phyloP scores from a whole-genome alignment of 2,113 vertebrate genomes.

The Nesogale talazaci region DNA sequence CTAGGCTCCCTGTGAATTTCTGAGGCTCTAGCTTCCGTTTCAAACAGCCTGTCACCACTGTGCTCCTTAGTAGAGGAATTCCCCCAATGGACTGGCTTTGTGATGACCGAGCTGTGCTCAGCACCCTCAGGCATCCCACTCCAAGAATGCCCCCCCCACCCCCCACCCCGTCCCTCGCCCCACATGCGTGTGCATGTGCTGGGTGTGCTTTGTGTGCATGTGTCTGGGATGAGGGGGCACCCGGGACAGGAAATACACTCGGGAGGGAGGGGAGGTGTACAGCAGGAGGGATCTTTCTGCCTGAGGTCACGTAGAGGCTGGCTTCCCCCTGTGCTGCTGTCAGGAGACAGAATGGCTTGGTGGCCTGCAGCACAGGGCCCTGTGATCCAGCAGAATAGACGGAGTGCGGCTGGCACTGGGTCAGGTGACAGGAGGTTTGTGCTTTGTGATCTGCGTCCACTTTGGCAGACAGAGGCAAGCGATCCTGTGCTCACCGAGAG shows the following conservation, averaged over 20 bases:
- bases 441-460: background rate
- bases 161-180: too few relatives aligned
- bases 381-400: background rate
- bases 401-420: background rate
- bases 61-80: too few relatives aligned
- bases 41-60: too few relatives aligned
- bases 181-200: too few relatives aligned
- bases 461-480: background rate
- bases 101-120: too few relatives aligned
- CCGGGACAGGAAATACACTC: background rate
- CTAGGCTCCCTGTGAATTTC: too few relatives aligned
- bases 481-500: background rate
- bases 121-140: too few relatives aligned
- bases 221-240: background rate
- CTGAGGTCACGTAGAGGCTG: rapidly evolving
- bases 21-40: too few relatives aligned
- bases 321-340: background rate
- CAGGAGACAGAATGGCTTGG: background rate
- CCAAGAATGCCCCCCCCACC: too few relatives aligned
- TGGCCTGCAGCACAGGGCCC: background rate
- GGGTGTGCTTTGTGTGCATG: background rate
- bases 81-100: too few relatives aligned
- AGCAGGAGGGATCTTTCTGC: background rate
- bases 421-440: background rate
- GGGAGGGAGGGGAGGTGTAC: background rate